phyloP scores from a whole-genome alignment of 1,140 invertebrate genomes.

The Oscheius sp. region DNA sequence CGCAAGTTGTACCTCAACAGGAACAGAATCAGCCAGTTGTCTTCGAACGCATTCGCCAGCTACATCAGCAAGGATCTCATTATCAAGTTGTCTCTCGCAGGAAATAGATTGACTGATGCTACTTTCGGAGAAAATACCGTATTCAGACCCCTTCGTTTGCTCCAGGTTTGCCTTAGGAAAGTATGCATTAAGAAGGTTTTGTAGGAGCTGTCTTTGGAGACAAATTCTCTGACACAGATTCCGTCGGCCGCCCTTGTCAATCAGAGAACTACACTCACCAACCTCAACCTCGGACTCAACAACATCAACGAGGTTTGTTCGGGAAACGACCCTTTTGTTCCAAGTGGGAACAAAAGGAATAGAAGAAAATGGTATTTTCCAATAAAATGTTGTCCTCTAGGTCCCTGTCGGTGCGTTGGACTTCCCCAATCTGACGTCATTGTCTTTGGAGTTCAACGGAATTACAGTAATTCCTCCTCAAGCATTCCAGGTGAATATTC shows the following conservation, averaged over 20 bases:
- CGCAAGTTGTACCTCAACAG: slow-evolving; percentile 59
- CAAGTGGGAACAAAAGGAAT: too few species aligned
- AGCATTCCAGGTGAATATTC: slow-evolving; percentile 51
- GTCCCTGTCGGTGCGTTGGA: slow-evolving; percentile 59
- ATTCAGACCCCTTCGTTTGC: slow-evolving; percentile 50
- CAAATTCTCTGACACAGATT: slow-evolving; percentile 54
- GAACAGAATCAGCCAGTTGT: slow-evolving; percentile 52
- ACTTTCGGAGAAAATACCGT: slow-evolving; percentile 47
- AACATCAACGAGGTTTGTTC: slow-evolving; percentile 46
- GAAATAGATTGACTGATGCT: slow-evolving; percentile 53
- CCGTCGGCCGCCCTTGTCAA: slow-evolving; percentile 54
- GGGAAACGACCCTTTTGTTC: too few species aligned
- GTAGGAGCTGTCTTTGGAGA: slow-evolving; percentile 59
- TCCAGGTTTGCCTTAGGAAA: slow-evolving; percentile 24
- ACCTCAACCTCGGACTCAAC: slow-evolving; percentile 59
- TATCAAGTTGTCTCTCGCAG: slow-evolving; percentile 57
- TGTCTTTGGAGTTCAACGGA: slow-evolving; percentile 60
- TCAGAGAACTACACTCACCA: slow-evolving; percentile 52
- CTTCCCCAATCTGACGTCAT: slow-evolving; percentile 52
- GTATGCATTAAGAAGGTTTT: not conserved
- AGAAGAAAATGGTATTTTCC: too few species aligned
- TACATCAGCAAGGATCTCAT: slow-evolving; percentile 49
- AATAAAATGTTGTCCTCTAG: slow-evolving; percentile 41
- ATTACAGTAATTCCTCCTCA: slow-evolving; percentile 60
- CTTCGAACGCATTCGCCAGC: slow-evolving; percentile 45